These are phyloP conservation scores for Ptiloglossa arizonensis DNA, from an alignment of 1,140 invertebrate genomes.

Conservation along the genomic window DNA sequence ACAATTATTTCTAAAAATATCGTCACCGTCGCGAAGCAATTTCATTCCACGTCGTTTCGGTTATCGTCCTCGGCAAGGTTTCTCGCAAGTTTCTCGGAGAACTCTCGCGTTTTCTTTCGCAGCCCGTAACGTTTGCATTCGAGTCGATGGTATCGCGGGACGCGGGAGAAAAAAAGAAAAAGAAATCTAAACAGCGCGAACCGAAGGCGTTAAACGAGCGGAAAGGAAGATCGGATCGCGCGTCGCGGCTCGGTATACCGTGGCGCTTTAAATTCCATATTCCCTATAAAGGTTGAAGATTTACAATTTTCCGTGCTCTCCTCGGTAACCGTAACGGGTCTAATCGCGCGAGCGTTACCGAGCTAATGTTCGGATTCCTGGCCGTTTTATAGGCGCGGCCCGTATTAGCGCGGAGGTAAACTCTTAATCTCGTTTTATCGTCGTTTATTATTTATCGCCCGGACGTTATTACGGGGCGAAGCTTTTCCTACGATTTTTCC, in stretches of 20 bases:
- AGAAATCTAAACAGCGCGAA: no score
- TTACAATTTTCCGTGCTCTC: neutral
- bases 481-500: neutral
- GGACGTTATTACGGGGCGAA: neutral
- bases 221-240: neutral
- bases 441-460: neutral
- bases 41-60: no score
- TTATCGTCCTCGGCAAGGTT: no score
- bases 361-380: neutral
- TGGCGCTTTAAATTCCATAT: neutral
- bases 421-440: neutral
- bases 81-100: no score
- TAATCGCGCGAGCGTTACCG: neutral
- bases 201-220: no score
- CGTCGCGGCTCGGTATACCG: neutral
- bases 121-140: no score
- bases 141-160: no score
- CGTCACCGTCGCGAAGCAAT: no score
- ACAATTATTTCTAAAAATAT: no score
- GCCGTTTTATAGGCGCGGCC: neutral
- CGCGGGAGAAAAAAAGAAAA: no score
- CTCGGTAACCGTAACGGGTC: neutral
- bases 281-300: neutral
- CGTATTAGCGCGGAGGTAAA: conserved; percentile 4
- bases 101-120: no score